phyloP scores from a whole-genome alignment of 2,888 invertebrate genomes.

The Neuroscelio doddi region DNA sequence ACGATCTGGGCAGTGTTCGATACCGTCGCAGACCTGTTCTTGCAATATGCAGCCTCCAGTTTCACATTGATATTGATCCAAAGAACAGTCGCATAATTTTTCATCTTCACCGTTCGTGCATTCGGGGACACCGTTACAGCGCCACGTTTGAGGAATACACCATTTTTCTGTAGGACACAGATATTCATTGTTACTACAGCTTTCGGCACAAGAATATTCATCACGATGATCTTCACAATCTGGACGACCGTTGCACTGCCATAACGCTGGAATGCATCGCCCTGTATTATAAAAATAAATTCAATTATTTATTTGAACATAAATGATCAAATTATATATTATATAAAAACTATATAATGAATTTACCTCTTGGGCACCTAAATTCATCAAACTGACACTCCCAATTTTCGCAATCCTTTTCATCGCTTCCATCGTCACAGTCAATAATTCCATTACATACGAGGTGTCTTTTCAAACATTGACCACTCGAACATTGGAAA shows the following conservation, averaged over 20 bases:
- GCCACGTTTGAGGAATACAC: conserved; percentile 76
- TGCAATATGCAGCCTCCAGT: conserved; percentile 76
- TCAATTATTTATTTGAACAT: too few species aligned
- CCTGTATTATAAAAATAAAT: conserved; percentile 52
- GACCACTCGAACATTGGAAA: conserved; percentile 76
- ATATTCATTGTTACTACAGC: conserved; percentile 74
- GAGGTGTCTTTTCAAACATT: conserved; percentile 76
- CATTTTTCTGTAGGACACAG: conserved; percentile 75
- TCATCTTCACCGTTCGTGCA: conserved; percentile 77
- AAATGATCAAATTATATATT: background rate
- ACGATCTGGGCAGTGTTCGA: conserved; percentile 76
- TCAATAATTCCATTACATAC: conserved; percentile 78
- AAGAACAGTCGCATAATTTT: conserved; percentile 75
- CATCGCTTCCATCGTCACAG: conserved; percentile 78
- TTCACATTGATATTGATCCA: conserved; percentile 75
- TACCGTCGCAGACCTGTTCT: conserved; percentile 75
- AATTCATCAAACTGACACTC: conserved; percentile 75
- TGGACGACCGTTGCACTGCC: conserved; percentile 76
- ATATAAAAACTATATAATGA: conserved; percentile 1
- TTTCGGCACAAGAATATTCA: conserved; percentile 74
- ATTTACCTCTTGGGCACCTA: conserved; percentile 71
- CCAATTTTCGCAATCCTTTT: conserved; percentile 74
- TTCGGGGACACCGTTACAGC: conserved; percentile 76
- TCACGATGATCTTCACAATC: conserved; percentile 76
- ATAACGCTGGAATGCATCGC: conserved; percentile 75